Conservation (phyloP, 2,888 invertebrate genomes). For the Lithophane socia region DNA sequence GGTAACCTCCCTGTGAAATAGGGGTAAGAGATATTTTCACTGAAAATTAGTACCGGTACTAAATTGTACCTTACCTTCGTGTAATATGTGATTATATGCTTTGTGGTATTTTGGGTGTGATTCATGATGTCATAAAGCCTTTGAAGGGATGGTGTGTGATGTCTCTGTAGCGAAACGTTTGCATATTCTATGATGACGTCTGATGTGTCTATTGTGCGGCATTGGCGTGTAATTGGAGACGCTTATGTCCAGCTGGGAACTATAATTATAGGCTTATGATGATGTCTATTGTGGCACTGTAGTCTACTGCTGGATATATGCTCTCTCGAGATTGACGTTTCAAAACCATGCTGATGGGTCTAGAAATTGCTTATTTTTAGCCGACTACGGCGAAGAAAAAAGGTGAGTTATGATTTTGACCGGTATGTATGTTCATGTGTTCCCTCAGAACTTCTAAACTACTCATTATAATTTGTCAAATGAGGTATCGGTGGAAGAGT, state of each 20-base stretch:
- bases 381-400: no score
- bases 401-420: no score
- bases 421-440: no score
- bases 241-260: background rate
- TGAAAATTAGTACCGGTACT: conserved; percentile 46
- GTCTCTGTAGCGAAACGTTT: conserved; percentile 5
- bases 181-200: background rate
- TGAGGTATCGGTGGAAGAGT: no score
- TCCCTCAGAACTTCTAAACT: no score
- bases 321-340: background rate
- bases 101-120: conserved; percentile 26
- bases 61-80: conserved; percentile 49
- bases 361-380: background rate
- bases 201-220: background rate
- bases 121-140: conserved; percentile 45
- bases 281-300: background rate
- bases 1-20: conserved; percentile 28
- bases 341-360: background rate
- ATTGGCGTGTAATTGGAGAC: conserved; percentile 5
- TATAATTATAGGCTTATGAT: background rate
- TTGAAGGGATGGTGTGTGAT: conserved; percentile 10
- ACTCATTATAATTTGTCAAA: no score
- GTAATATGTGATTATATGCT: conserved; percentile 38
- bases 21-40: conserved; percentile 38
- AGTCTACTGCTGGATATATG: background rate